phyloP scores from a whole-genome alignment of 2,888 invertebrate species.

The Noctua janthina region DNA sequence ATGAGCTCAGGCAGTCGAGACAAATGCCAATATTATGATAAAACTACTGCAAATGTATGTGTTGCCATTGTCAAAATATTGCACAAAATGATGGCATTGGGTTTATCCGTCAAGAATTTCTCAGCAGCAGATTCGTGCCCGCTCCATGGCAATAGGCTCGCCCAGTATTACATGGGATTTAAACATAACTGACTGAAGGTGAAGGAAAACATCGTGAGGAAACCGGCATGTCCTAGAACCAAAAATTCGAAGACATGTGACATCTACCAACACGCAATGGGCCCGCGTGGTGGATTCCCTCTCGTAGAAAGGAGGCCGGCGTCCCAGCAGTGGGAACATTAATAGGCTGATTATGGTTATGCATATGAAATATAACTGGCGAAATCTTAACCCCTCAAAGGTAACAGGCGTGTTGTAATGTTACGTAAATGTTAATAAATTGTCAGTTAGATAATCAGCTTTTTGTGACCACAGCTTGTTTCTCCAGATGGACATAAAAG shows the following conservation, averaged over 20 bases:
- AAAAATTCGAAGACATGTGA: no score
- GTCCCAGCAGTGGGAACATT: no score
- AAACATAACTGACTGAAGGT: not conserved
- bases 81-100: not conserved
- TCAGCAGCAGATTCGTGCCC: not conserved
- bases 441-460: not conserved
- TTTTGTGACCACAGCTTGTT: not conserved
- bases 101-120: not conserved
- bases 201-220: no score
- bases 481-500: not conserved
- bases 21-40: constrained; percentile 34
- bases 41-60: constrained; percentile 23
- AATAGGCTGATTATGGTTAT: no score
- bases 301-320: no score
- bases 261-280: no score
- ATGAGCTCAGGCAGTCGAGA: constrained; percentile 28
- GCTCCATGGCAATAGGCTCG: not conserved
- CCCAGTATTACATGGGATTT: not conserved
- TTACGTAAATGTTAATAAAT: not conserved
- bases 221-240: no score
- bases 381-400: not conserved
- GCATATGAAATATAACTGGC: no score
- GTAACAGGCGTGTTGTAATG: not conserved
- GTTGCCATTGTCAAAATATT: constrained; percentile 25
- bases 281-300: no score